Percentiles rank a stretch among this genome's conserved stretches.
These are phyloP conservation scores for Chrysotoxum bicinctum DNA, from an alignment of 2,888 invertebrate species.

Conservation along the genomic window DNA sequence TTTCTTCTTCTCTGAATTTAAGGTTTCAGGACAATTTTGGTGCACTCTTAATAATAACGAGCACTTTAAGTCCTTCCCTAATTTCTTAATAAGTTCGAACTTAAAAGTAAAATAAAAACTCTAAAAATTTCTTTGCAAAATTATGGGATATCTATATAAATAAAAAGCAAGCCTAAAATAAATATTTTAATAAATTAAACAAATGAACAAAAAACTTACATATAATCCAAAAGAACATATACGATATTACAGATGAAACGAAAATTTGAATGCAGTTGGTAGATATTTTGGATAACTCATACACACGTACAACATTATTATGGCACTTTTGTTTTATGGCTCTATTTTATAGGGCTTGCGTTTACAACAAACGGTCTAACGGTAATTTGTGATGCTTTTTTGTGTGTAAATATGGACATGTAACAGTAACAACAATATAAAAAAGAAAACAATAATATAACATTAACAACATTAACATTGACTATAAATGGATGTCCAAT, in stretches of 20 bases:
- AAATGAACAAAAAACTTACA: conserved; percentile 64
- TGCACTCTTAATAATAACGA: too few relatives aligned
- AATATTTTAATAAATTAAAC: conserved; percentile 34
- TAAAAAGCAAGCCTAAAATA: conserved; percentile 21
- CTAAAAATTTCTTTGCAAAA: too few relatives aligned
- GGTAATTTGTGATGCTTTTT: conserved; percentile 67
- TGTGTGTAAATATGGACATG: conserved; percentile 51
- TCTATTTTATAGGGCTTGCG: conserved; percentile 40
- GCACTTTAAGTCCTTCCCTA: too few relatives aligned
- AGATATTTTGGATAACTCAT: conserved; percentile 54
- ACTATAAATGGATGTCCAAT: conserved; percentile 50
- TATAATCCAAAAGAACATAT: conserved; percentile 71
- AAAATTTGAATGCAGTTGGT: conserved; percentile 68
- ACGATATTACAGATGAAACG: conserved; percentile 71
- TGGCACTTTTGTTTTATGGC: conserved; percentile 46
- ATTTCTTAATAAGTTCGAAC: too few relatives aligned
- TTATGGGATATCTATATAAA: not conserved
- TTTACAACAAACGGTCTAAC: conserved; percentile 66
- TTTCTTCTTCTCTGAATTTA: too few relatives aligned
- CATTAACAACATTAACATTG: conserved; percentile 71
- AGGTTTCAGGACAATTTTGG: too few relatives aligned
- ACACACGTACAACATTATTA: conserved; percentile 49
- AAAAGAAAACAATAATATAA: conserved; percentile 61
- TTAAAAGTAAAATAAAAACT: too few relatives aligned
- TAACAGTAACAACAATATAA: conserved; percentile 56